phyloP scores from a whole-genome alignment of 2,888 invertebrate genomes.

The Agrilus biguttatus region DNA sequence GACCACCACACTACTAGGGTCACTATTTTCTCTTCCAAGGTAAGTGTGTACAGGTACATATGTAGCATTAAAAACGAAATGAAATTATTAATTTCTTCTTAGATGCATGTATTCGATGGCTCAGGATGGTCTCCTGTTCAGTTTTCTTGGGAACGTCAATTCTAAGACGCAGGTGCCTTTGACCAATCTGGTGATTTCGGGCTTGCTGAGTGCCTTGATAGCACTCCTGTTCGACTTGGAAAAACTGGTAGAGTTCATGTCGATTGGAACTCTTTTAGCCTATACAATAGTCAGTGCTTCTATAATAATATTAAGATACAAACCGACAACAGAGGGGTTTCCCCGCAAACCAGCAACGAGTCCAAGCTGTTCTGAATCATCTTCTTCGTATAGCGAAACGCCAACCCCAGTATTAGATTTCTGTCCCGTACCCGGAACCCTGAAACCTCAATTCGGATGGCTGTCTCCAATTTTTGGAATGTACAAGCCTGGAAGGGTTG shows the following conservation, averaged over 20 bases:
- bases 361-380: constrained; percentile 24
- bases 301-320: constrained; percentile 72
- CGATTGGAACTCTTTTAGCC: constrained; percentile 75
- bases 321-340: constrained; percentile 17
- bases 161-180: constrained; percentile 70
- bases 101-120: constrained; percentile 86
- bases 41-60: neutral
- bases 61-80: neutral
- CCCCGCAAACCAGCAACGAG: constrained; percentile 16
- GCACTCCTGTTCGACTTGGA: constrained; percentile 78
- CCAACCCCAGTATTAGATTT: constrained; percentile 26
- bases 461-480: constrained; percentile 56
- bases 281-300: constrained; percentile 87
- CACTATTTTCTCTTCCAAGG: constrained; percentile 65
- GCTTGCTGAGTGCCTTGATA: constrained; percentile 58
- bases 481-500: constrained; percentile 63
- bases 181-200: constrained; percentile 62
- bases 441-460: constrained; percentile 60
- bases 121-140: constrained; percentile 71
- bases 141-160: constrained; percentile 62
- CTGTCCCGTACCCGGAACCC: constrained; percentile 57
- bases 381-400: constrained; percentile 25
- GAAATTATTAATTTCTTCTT: no score
- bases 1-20: constrained; percentile 77
- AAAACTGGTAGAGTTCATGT: constrained; percentile 88